These are phyloP conservation scores for Notarius lentiginosus DNA, from an alignment of 2,113 vertebrate genomes.

Conservation along the genomic window DNA sequence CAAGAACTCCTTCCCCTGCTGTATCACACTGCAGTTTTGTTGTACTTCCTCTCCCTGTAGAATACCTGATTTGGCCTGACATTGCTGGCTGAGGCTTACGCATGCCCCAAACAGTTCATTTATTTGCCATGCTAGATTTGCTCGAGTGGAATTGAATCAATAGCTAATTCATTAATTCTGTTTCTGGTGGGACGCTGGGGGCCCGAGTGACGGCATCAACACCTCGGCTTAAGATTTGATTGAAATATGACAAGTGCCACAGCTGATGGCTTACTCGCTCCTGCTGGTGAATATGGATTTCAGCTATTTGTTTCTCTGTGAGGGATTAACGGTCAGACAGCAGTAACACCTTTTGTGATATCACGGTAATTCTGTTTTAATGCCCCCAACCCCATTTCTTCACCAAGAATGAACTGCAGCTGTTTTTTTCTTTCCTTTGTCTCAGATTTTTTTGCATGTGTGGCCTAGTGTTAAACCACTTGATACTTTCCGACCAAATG, in stretches of 20 bases:
- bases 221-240: constrained; percentile 72
- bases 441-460: not conserved
- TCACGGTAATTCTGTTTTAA: constrained; percentile 41
- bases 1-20: constrained; percentile 64
- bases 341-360: constrained; percentile 56
- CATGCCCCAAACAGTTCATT: constrained; percentile 86
- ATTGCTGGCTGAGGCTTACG: constrained; percentile 84
- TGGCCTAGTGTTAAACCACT: not conserved
- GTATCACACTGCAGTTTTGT: constrained; percentile 81
- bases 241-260: constrained; percentile 79
- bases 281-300: constrained; percentile 65
- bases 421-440: not conserved
- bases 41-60: constrained; percentile 78
- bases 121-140: constrained; percentile 90
- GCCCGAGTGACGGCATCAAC: constrained; percentile 67
- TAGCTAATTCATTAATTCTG: constrained; percentile 93
- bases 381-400: not conserved
- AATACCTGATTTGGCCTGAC: constrained; percentile 85
- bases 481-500: constrained; percentile 26
- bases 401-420: not conserved
- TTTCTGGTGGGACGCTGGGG: constrained; percentile 65
- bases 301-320: constrained; percentile 60
- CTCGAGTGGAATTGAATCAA: constrained; percentile 92
- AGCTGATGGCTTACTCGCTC: constrained; percentile 62
- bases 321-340: constrained; percentile 58